Conservation (phyloP, 2,888 invertebrate genomes). For the Coleophora flavipennella region DNA sequence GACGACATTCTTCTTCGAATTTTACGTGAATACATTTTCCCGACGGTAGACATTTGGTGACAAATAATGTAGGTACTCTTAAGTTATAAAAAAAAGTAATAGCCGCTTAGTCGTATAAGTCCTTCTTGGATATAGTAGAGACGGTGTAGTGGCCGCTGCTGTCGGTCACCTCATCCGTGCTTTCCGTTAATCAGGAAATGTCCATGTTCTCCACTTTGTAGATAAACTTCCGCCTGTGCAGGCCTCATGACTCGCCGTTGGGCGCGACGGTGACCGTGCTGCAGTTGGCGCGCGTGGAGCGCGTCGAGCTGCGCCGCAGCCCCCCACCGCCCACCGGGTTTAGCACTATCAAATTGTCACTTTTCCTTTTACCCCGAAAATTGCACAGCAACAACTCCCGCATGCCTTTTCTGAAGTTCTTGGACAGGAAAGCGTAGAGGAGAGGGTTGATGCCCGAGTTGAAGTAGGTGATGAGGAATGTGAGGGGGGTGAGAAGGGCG, state of each 20-base stretch:
- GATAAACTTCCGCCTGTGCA: constrained; percentile 52
- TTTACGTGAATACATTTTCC: no score
- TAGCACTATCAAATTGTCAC: constrained; percentile 52
- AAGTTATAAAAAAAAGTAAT: no score
- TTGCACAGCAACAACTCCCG: constrained; percentile 82
- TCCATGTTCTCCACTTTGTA: constrained; percentile 57
- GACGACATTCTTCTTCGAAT: no score
- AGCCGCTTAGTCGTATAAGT: constrained; percentile 41
- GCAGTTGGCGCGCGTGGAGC: constrained; percentile 69
- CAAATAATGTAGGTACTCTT: no score
- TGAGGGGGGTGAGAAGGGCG: constrained; percentile 85
- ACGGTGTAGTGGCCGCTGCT: constrained; percentile 58
- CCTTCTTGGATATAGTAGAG: constrained; percentile 52
- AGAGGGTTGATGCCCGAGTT: constrained; percentile 94
- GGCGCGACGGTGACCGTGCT: constrained; percentile 69
- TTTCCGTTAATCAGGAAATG: constrained; percentile 68
- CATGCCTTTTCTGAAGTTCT: constrained; percentile 89
- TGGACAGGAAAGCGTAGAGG: constrained; percentile 88
- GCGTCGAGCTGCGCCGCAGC: constrained; percentile 59
- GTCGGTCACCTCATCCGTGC: constrained; percentile 62
- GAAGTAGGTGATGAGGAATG: constrained; percentile 89
- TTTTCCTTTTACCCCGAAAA: constrained; percentile 49
- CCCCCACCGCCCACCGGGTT: constrained; percentile 58
- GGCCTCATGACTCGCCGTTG: constrained; percentile 64
- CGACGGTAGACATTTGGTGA: no score